Evolutionary conservation across 2,797 vertebrate genomes (phyloP).

Genomic region (Sebastes baramenuke): DNA sequence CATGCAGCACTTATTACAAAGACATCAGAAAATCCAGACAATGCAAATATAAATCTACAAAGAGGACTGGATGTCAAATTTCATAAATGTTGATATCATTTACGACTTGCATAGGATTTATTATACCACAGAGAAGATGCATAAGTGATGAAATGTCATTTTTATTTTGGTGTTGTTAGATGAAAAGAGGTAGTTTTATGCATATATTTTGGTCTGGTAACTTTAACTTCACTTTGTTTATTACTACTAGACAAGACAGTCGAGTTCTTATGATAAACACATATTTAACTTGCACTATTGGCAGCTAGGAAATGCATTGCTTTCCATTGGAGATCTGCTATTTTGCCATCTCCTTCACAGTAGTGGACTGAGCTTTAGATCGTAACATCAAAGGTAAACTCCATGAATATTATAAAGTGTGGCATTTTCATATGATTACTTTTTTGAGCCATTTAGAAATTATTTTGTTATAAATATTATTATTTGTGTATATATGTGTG

Average conservation of each 20-base stretch:
- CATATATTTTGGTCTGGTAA: background rate
- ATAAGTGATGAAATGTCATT: background rate
- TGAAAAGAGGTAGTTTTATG: background rate
- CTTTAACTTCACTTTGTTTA: conserved; percentile 8
- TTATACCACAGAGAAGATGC: background rate
- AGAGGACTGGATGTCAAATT: background rate
- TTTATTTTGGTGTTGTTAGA: background rate
- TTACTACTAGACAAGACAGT: background rate
- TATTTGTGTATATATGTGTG: background rate
- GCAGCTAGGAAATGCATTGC: background rate
- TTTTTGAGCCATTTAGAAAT: background rate
- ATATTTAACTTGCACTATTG: conserved; percentile 15
- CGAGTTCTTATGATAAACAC: background rate
- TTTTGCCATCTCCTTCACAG: conserved; percentile 11
- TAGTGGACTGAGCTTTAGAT: background rate
- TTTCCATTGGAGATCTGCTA: conserved; percentile 6
- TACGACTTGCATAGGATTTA: background rate
- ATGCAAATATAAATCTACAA: background rate
- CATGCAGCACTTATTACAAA: background rate
- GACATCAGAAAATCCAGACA: background rate
- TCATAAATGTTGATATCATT: background rate
- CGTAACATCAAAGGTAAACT: background rate
- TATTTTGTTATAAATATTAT: background rate
- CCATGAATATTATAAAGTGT: conserved; percentile 8
- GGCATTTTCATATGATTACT: conserved; percentile 2